Evolutionary conservation across 2,888 invertebrate genomes (phyloP).

Genomic region (Ernsta delagoae): DNA sequence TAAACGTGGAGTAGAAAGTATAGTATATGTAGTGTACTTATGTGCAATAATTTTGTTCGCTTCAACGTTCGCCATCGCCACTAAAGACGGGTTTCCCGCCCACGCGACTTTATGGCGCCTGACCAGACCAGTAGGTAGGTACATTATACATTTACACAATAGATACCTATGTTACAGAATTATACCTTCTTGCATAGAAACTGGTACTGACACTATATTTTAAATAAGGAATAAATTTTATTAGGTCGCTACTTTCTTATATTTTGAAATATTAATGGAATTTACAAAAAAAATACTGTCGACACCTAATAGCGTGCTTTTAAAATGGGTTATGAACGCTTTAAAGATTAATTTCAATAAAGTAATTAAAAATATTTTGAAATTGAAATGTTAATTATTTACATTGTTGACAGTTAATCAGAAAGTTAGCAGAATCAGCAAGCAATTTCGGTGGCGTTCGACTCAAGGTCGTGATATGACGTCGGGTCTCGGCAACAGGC

Average conservation of each 20-base stretch:
- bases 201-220: neutral
- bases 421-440: slow-evolving; percentile 28
- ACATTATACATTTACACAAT: slow-evolving; percentile 56
- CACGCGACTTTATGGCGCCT: slow-evolving; percentile 81
- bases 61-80: slow-evolving; percentile 64
- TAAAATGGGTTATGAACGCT: no score
- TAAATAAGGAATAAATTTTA: no score
- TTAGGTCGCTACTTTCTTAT: neutral
- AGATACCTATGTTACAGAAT: slow-evolving; percentile 56
- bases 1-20: slow-evolving; percentile 19
- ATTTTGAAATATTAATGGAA: no score
- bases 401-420: slow-evolving; percentile 15
- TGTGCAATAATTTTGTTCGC: slow-evolving; percentile 50
- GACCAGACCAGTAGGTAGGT: slow-evolving; percentile 56
- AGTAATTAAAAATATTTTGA: no score
- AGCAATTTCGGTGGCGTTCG: slow-evolving; percentile 53
- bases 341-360: neutral
- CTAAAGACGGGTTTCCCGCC: slow-evolving; percentile 81
- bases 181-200: slow-evolving; percentile 22
- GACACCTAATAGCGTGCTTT: no score
- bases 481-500: slow-evolving; percentile 70
- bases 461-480: slow-evolving; percentile 68
- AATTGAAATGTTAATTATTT: neutral
- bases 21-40: slow-evolving; percentile 32
- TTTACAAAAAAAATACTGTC: no score